Conservation (phyloP, 2,113 vertebrate species). For the Oenanthe melanoleuca region DNA sequence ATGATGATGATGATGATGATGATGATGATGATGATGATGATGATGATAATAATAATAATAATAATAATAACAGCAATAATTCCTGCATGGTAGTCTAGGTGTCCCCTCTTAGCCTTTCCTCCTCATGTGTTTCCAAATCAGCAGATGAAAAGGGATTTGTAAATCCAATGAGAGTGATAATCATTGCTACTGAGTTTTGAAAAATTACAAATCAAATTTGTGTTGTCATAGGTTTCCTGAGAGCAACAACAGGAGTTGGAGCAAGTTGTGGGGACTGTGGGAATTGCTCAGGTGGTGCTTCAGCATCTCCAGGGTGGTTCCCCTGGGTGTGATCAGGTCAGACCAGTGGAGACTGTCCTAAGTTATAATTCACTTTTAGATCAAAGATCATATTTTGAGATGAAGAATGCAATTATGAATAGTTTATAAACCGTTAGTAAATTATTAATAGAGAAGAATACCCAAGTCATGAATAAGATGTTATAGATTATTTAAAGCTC, state of each 20-base stretch:
- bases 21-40: too few relatives aligned
- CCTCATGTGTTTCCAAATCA: not conserved
- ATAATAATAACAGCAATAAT: not conserved
- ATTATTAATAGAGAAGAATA: conserved; percentile 54
- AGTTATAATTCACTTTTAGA: conserved; percentile 14
- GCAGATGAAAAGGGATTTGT: not conserved
- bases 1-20: too few relatives aligned
- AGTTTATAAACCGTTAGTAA: conserved; percentile 57
- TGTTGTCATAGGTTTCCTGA: not conserved
- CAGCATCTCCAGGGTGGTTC: not conserved
- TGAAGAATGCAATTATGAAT: conserved; percentile 48
- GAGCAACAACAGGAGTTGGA: not conserved
- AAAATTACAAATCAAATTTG: not conserved
- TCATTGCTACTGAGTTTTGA: not conserved
- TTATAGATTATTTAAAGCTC: conserved; percentile 61
- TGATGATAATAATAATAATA: not conserved
- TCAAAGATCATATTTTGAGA: conserved; percentile 35
- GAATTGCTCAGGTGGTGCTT: not conserved
- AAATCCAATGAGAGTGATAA: not conserved
- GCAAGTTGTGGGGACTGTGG: not conserved
- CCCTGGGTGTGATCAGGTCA: not conserved
- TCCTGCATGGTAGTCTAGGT: not conserved
- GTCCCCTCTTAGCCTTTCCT: not conserved
- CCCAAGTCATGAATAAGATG: conserved; percentile 33
- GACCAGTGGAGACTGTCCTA: not conserved